These are phyloP conservation scores for Ostrea edulis DNA, from an alignment of 1,140 invertebrate genomes.

Conservation along the genomic window DNA sequence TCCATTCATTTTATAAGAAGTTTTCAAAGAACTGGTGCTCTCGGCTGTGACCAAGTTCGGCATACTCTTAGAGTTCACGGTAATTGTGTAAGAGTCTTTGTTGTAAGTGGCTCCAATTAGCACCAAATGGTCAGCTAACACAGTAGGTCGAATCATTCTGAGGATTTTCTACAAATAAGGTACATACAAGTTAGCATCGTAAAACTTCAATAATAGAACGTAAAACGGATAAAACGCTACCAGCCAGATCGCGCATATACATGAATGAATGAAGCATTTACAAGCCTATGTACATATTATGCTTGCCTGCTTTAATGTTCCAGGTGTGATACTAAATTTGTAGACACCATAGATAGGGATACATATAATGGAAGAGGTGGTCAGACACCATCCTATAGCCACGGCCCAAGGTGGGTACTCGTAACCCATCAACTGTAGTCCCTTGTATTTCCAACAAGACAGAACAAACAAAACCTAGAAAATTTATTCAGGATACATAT, in stretches of 20 bases:
- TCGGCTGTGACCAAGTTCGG: background rate
- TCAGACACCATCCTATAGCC: constrained; percentile 83
- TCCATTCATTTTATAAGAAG: background rate
- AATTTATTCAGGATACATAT: background rate
- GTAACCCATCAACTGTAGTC: constrained; percentile 70
- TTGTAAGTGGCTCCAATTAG: background rate
- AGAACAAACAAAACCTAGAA: constrained; percentile 66
- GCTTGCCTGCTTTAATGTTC: constrained; percentile 70
- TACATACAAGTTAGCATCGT: background rate
- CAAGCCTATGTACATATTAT: background rate
- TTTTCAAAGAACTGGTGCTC: constrained; percentile 3
- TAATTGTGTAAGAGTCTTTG: background rate
- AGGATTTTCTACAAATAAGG: background rate
- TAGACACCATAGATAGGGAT: constrained; percentile 83
- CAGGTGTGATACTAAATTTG: constrained; percentile 76
- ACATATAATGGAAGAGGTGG: constrained; percentile 82
- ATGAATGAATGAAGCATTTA: too few relatives aligned
- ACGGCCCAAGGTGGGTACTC: constrained; percentile 84
- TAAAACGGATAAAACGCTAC: background rate
- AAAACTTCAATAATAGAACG: background rate
- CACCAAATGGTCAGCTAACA: background rate
- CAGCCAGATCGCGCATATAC: background rate
- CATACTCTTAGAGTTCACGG: background rate
- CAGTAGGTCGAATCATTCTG: background rate
- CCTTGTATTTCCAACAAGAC: constrained; percentile 62